These are phyloP conservation scores for Lissonota sp. DNA, from an alignment of 2,888 invertebrate species.

Conservation along the genomic window DNA sequence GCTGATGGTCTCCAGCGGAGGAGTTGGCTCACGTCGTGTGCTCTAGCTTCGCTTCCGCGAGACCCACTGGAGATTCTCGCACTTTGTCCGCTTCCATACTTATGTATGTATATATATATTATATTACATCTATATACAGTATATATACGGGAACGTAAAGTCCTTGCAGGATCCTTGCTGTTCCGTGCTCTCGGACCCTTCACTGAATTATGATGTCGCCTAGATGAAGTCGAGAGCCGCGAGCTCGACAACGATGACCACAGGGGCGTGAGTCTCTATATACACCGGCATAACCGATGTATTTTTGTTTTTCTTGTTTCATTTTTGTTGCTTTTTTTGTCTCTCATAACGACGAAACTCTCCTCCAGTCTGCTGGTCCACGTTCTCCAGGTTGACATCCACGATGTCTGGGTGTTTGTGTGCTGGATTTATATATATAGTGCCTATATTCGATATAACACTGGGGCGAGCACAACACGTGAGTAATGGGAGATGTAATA, in stretches of 20 bases:
- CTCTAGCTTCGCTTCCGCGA: conserved; percentile 48
- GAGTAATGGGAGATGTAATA: neutral
- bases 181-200: conserved; percentile 46
- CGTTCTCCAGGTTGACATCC: too few relatives aligned
- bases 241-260: conserved; percentile 54
- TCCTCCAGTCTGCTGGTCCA: conserved; percentile 6
- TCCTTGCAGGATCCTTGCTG: conserved; percentile 40
- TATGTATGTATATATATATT: conserved; percentile 25
- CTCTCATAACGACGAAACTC: conserved; percentile 28
- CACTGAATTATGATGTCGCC: conserved; percentile 64
- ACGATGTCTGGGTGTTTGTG: too few relatives aligned
- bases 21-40: conserved; percentile 36
- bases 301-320: conserved; percentile 24
- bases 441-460: neutral
- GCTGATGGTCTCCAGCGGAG: conserved; percentile 17
- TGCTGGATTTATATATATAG: neutral
- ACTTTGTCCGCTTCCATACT: conserved; percentile 51
- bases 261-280: conserved; percentile 42
- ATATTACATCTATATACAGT: neutral
- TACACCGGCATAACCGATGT: conserved; percentile 14
- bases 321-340: conserved; percentile 5
- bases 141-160: conserved; percentile 11
- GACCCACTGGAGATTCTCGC: conserved; percentile 36
- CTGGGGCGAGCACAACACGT: neutral
- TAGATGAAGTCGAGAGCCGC: conserved; percentile 58